Conservation (phyloP, 2,797 vertebrate genomes). For the Rhincodon typus region DNA sequence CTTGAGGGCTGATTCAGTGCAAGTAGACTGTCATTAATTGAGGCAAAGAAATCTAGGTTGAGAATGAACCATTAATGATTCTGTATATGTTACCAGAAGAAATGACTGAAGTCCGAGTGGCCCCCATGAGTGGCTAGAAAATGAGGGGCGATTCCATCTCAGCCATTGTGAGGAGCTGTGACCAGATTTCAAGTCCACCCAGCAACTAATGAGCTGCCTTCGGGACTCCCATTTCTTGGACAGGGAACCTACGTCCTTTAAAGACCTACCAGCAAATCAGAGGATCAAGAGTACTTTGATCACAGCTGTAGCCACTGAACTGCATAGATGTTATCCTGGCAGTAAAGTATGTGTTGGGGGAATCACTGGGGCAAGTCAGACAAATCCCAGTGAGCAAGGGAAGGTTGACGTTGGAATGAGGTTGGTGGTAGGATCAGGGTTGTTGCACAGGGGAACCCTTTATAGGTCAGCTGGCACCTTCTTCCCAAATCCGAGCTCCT, state of each 20-base stretch:
- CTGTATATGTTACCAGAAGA: background rate
- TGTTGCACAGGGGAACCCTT: background rate
- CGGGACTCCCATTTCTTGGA: background rate
- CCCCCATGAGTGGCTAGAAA: background rate
- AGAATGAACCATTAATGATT: background rate
- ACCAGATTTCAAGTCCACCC: background rate
- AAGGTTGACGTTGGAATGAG: background rate
- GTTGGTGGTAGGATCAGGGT: background rate
- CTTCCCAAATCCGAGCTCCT: no score
- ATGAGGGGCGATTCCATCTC: background rate
- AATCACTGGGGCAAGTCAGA: no score
- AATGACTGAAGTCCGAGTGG: background rate
- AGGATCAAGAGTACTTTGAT: background rate
- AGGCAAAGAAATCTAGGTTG: no score
- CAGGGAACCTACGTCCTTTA: background rate
- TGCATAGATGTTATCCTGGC: background rate
- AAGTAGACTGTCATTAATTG: no score
- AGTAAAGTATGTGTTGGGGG: background rate
- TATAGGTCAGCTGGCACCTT: background rate
- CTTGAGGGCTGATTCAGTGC: no score
- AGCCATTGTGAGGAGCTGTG: background rate
- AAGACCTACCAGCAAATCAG: background rate
- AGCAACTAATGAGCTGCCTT: background rate
- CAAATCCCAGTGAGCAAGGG: background rate
- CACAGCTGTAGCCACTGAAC: background rate